Percentiles rank a stretch among this genome's conserved stretches.
phyloP scores from a whole-genome alignment of 1,140 invertebrate genomes.

The Zaprionus taronus region DNA sequence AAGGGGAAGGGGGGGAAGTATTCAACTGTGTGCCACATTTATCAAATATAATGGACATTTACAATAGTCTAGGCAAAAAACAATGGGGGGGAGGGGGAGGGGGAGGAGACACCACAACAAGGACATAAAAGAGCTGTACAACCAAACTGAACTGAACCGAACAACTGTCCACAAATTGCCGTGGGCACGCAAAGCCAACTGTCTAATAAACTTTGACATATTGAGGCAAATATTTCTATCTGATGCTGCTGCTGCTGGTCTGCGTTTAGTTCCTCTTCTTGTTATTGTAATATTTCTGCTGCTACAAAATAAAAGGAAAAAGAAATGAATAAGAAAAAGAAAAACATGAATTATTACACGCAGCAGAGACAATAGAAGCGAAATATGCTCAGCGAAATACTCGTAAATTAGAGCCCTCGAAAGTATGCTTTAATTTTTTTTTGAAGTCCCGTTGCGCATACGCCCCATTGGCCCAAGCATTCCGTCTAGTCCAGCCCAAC shows the following conservation, averaged over 20 bases:
- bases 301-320: constrained; percentile 16
- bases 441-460: constrained; percentile 40
- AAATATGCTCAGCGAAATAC: constrained; percentile 55
- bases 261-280: constrained; percentile 46
- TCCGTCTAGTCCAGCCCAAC: constrained; percentile 7
- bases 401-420: constrained; percentile 52
- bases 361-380: constrained; percentile 56
- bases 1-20: constrained; percentile 40
- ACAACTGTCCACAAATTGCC: constrained; percentile 79
- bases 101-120: background rate
- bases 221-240: constrained; percentile 77
- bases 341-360: constrained; percentile 67
- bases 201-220: constrained; percentile 83
- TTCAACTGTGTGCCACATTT: constrained; percentile 69
- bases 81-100: background rate
- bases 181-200: constrained; percentile 78
- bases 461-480: constrained; percentile 36
- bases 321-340: constrained; percentile 6
- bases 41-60: constrained; percentile 80
- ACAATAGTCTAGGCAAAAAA: constrained; percentile 49
- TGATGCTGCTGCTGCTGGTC: constrained; percentile 17
- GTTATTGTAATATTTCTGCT: constrained; percentile 32
- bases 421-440: constrained; percentile 71
- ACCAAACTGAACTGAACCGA: constrained; percentile 68
- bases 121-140: constrained; percentile 40